These are phyloP conservation scores for Ceratoteleas bidentatus DNA, from an alignment of 1,140 invertebrate genomes.

Conservation along the genomic window DNA sequence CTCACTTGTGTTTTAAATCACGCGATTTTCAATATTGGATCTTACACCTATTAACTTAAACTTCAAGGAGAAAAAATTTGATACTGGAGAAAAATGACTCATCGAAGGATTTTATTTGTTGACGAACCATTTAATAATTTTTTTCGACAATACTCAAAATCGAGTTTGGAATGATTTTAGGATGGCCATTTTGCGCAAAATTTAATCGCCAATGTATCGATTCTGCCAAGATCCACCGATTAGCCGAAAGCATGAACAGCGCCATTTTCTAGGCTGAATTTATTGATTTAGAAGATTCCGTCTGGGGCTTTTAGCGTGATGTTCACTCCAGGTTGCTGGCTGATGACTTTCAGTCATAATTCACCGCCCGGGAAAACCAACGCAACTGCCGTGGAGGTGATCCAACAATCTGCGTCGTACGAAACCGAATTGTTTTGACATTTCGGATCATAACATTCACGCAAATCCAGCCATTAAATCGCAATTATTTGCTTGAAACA, in stretches of 20 bases:
- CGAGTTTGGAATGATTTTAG: not conserved
- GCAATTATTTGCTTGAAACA: not conserved
- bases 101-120: no score
- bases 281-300: constrained; percentile 49
- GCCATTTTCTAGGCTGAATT: constrained; percentile 50
- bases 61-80: no score
- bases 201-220: constrained; percentile 9
- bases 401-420: constrained; percentile 1
- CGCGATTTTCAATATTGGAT: no score
- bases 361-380: constrained; percentile 5
- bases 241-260: constrained; percentile 18
- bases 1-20: no score
- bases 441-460: constrained; percentile 4
- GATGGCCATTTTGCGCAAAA: not conserved
- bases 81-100: no score
- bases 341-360: constrained; percentile 31
- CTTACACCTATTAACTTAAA: no score
- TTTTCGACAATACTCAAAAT: not conserved
- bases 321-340: constrained; percentile 9
- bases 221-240: constrained; percentile 27
- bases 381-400: constrained; percentile 6
- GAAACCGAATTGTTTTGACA: constrained; percentile 14
- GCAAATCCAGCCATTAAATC: not conserved
- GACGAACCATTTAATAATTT: not conserved
- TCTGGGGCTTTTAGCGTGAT: constrained; percentile 39